Percentiles rank a stretch among this genome's conserved stretches.
Evolutionary conservation across 2,113 vertebrate species (phyloP).

Genomic region (Terrapene triunguis): DNA sequence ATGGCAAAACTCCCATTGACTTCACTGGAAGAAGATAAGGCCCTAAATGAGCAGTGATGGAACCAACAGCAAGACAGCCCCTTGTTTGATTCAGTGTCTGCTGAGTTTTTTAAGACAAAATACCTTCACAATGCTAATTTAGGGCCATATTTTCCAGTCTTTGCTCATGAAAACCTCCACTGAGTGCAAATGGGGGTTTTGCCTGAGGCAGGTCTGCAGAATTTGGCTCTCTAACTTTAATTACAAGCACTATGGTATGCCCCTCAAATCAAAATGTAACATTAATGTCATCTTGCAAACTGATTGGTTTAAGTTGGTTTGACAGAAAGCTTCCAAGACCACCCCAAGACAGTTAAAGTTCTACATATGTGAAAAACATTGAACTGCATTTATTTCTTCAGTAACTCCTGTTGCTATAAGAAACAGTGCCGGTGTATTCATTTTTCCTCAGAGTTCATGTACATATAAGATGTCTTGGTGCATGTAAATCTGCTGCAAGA

Average conservation of each 20-base stretch:
- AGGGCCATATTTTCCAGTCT: not conserved
- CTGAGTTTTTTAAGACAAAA: not conserved
- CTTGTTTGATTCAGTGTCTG: not conserved
- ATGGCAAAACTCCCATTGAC: not conserved
- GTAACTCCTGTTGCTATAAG: not conserved
- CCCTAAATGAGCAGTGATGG: not conserved
- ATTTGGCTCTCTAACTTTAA: not conserved
- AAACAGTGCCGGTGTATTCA: not conserved
- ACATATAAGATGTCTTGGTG: not conserved
- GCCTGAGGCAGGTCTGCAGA: not conserved
- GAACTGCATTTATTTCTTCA: not conserved
- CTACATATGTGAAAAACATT: not conserved
- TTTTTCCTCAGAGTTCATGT: not conserved
- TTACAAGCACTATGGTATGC: not conserved
- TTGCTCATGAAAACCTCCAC: not conserved
- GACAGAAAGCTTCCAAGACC: conserved; percentile 14
- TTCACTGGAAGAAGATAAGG: not conserved
- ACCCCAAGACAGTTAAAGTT: not conserved
- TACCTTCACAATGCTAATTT: not conserved
- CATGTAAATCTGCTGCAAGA: conserved; percentile 17
- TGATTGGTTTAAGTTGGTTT: not conserved
- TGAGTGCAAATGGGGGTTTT: not conserved
- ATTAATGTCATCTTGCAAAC: not conserved
- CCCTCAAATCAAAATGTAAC: conserved; percentile 18
- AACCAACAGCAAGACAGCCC: not conserved